Percentiles rank a stretch among this genome's conserved stretches.
Conservation (phyloP, 2,888 invertebrate genomes). For the Drosophila ezoana region DNA sequence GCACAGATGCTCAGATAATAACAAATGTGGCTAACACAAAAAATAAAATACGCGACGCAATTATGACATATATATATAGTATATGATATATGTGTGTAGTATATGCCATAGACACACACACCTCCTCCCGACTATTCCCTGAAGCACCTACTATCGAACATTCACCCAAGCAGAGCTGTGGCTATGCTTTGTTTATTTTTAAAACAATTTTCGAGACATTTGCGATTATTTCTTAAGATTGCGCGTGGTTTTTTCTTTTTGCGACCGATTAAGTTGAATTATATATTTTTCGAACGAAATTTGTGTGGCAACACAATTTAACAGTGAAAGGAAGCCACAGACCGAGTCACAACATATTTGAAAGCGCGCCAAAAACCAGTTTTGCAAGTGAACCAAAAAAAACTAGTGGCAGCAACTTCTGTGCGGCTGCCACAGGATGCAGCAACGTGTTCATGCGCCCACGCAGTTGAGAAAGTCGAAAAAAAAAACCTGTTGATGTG, state of each 20-base stretch:
- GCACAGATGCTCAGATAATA: constrained; percentile 57
- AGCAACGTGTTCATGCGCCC: constrained; percentile 64
- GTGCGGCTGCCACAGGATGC: constrained; percentile 61
- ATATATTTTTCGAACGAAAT: constrained; percentile 6
- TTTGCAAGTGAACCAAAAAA: constrained; percentile 42
- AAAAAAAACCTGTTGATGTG: constrained; percentile 61
- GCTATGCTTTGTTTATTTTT: constrained; percentile 59
- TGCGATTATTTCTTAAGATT: constrained; percentile 34
- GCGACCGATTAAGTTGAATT: constrained; percentile 27
- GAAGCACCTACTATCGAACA: constrained; percentile 1
- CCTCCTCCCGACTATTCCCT: neutral
- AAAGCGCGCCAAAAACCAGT: constrained; percentile 75
- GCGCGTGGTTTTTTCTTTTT: neutral
- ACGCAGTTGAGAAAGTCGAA: constrained; percentile 63
- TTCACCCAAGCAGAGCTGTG: constrained; percentile 12
- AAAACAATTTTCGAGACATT: constrained; percentile 52
- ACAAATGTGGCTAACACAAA: constrained; percentile 45
- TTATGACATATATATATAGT: constrained; percentile 56
- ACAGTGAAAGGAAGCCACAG: constrained; percentile 58
- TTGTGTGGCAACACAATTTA: constrained; percentile 36
- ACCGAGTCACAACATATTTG: constrained; percentile 28
- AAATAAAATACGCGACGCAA: constrained; percentile 55
- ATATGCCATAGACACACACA: neutral
- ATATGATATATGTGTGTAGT: constrained; percentile 3
- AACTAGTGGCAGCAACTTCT: constrained; percentile 31